Conservation (phyloP, 2,888 invertebrate genomes). For the Notodonta ziczac region DNA sequence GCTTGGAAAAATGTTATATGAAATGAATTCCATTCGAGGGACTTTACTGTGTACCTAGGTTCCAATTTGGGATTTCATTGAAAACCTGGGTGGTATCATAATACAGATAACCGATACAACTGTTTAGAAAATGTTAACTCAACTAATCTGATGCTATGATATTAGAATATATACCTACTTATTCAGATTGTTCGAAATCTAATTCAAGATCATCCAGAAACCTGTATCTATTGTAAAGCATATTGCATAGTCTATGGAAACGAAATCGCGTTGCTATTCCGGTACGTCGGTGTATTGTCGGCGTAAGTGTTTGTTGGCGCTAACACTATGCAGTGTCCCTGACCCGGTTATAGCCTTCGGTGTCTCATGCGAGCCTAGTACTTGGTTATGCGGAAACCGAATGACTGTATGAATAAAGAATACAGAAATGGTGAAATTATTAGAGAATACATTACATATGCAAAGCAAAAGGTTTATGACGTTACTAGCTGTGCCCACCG, state of each 20-base stretch:
- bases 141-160: too few relatives aligned
- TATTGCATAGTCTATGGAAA: neutral
- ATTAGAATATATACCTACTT: too few relatives aligned
- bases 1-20: too few relatives aligned
- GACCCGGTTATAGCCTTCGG: constrained; percentile 53
- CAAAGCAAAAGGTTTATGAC: constrained; percentile 4
- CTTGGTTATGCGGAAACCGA: constrained; percentile 38
- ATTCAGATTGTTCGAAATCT: too few relatives aligned
- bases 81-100: too few relatives aligned
- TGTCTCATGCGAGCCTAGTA: constrained; percentile 44
- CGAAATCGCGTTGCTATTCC: constrained; percentile 24
- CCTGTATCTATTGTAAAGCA: neutral
- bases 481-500: too few relatives aligned
- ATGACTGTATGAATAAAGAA: constrained; percentile 27
- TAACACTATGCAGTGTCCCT: constrained; percentile 60
- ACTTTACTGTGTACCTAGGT: too few relatives aligned
- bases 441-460: neutral
- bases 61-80: too few relatives aligned
- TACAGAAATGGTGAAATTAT: constrained; percentile 11
- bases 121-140: too few relatives aligned
- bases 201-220: too few relatives aligned
- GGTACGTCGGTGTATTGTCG: constrained; percentile 9
- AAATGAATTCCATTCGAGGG: too few relatives aligned
- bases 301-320: constrained; percentile 51
- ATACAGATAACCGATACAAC: too few relatives aligned